These are phyloP conservation scores for Drosophila percnosoma DNA, from an alignment of 2,888 invertebrate genomes.

Conservation along the genomic window DNA sequence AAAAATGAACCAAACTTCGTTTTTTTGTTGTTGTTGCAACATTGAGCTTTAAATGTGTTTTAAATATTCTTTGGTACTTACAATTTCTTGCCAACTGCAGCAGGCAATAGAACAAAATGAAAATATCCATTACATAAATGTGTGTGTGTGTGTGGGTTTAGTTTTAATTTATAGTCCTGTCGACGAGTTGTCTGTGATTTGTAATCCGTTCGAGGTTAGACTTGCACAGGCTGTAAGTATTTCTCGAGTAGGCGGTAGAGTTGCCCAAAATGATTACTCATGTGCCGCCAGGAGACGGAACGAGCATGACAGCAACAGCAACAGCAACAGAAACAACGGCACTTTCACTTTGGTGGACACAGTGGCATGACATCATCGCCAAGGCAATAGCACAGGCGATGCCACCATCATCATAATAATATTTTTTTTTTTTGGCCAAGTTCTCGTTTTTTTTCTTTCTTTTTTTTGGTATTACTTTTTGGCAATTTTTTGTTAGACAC, in stretches of 20 bases:
- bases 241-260: conserved; percentile 13
- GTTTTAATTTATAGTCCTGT: conserved; percentile 25
- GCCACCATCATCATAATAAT: conserved; percentile 48
- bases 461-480: conserved; percentile 24
- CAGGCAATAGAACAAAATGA: conserved; percentile 66
- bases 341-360: conserved; percentile 65
- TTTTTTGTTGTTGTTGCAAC: background rate
- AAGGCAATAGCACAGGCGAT: conserved; percentile 25
- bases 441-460: conserved; percentile 4
- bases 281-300: conserved; percentile 47
- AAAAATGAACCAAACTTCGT: background rate
- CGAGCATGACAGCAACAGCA: conserved; percentile 11
- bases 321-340: conserved; percentile 44
- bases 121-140: conserved; percentile 73
- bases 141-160: background rate
- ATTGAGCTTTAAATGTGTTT: background rate
- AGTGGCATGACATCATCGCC: conserved; percentile 76
- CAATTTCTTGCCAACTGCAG: conserved; percentile 69
- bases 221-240: conserved; percentile 2
- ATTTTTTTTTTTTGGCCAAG: conserved; percentile 16
- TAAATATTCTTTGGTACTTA: conserved; percentile 41
- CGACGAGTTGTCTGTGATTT: conserved; percentile 16
- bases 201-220: conserved; percentile 60
- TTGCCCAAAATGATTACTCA: conserved; percentile 55
- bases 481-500: conserved; percentile 22